phyloP scores from a whole-genome alignment of 2,888 invertebrate genomes.

The Hypsopygia costalis region DNA sequence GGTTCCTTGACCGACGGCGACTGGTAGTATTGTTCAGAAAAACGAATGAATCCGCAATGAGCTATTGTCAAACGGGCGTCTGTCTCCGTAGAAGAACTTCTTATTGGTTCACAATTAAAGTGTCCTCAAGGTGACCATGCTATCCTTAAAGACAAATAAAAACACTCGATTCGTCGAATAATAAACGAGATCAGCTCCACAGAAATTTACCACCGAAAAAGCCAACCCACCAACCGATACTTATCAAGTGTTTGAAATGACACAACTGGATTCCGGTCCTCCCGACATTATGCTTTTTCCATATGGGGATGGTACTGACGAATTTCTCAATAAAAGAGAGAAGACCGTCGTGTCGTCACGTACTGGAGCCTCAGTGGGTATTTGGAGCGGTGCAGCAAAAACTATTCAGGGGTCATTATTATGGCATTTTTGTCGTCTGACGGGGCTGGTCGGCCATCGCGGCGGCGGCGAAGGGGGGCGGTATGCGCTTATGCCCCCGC shows the following conservation, averaged over 20 bases:
- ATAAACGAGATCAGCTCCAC: conserved; percentile 64
- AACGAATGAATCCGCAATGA: conserved; percentile 34
- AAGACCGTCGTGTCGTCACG: conserved; percentile 74
- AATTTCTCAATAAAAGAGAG: conserved; percentile 80
- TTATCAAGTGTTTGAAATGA: conserved; percentile 81
- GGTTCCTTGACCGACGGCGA: background rate
- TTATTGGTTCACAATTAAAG: conserved; percentile 74
- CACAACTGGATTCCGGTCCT: conserved; percentile 75
- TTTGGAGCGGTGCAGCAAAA: conserved; percentile 79
- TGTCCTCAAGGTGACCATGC: conserved; percentile 73
- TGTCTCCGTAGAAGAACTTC: conserved; percentile 53
- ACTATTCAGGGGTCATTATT: conserved; percentile 77
- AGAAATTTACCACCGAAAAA: conserved; percentile 71
- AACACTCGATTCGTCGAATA: conserved; percentile 68
- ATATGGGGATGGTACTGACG: conserved; percentile 73
- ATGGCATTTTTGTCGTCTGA: conserved; percentile 82
- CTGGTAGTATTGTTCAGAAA: background rate
- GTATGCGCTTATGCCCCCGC: conserved; percentile 22
- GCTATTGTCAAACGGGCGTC: conserved; percentile 47
- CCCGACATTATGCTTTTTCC: conserved; percentile 61
- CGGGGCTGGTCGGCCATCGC: conserved; percentile 69
- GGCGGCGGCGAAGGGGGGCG: conserved; percentile 53
- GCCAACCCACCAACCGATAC: conserved; percentile 59
- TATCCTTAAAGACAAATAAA: conserved; percentile 57
- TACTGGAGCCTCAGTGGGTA: conserved; percentile 64